phyloP scores from a whole-genome alignment of 2,113 vertebrate genomes.

The Scalopus aquaticus region DNA sequence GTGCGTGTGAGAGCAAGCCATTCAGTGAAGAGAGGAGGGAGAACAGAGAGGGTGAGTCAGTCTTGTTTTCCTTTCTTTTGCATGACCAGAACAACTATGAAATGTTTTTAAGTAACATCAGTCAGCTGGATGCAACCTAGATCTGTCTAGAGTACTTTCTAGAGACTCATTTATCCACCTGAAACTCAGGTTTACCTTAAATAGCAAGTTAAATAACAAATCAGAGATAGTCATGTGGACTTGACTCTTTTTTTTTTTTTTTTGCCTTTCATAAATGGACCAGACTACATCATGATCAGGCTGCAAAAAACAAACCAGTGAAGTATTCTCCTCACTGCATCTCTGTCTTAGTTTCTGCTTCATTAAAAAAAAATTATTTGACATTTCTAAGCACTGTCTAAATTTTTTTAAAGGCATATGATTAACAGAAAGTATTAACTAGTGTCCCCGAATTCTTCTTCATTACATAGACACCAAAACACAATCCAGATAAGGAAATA shows the following conservation, averaged over 20 bases:
- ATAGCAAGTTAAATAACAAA: neutral
- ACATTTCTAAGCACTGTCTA: neutral
- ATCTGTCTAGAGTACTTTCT: neutral
- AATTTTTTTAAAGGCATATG: neutral
- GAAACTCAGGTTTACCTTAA: neutral
- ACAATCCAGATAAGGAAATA: neutral
- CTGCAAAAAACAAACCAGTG: neutral
- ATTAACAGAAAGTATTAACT: neutral
- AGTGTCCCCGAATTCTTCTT: neutral
- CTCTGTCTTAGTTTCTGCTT: neutral
- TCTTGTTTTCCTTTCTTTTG: neutral
- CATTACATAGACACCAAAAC: slow-evolving; percentile 41
- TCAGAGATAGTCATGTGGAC: neutral
- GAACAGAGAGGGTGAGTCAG: neutral
- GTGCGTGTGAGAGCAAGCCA: neutral
- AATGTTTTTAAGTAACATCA: neutral
- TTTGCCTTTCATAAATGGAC: neutral
- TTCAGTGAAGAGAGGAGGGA: neutral
- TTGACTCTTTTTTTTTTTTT: neutral
- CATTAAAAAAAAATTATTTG: neutral
- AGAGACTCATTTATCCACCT: neutral
- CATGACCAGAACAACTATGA: neutral
- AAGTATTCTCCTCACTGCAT: slow-evolving; percentile 23
- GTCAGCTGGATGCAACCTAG: neutral
- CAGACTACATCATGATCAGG: neutral